Evolutionary conservation across 2,113 vertebrate species (phyloP), one percentile per base, ranked within the genome.

Genomic region (Nanorana parkeri): DNA sequence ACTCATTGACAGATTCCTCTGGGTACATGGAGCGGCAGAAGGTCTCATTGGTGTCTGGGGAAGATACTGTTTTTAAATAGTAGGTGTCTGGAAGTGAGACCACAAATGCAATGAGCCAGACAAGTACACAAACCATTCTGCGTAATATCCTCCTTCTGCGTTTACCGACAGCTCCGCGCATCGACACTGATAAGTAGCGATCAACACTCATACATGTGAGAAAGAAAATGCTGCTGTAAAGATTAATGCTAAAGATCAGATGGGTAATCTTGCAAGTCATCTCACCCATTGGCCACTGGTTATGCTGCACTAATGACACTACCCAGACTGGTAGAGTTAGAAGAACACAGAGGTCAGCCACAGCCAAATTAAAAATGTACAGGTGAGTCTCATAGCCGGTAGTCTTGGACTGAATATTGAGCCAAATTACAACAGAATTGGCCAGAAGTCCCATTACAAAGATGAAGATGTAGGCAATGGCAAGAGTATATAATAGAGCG

Each of bases 201-300:
- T 99, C 97, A 83, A 97, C 92, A 0, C 97, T 99, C 96, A 99
- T 99, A 89, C 96, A 97, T 0, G 94, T 88, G 54, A 98, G 92
- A 89, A 98, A 97, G 89, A 98, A 96, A 91, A 98, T 97, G 89
- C 97, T 97, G 84, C 95, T 81, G 13, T 96, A 97, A 29, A 97
- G 91, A 90, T 97, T 97, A 89, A 97, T 93, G 84, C 94, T 96
- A 89, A 96, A 97, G 78, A 97, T 88, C 76, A 98, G 92, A 86
- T 98, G 96, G 0, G 94, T 94, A 84, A 96, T 80, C 88, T 97
- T 96, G 88, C 97, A 98, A 0, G 93, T 90, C 83, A 93, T 89
- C 80, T 95, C 93, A 0, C 97, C 96, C 87, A 98, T 95, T 19
- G 94, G 89, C 97, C 96, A 98, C 86, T 93, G 95, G 75, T 95